These are phyloP conservation scores for Thaleichthys pacificus DNA, from an alignment of 2,797 vertebrate species.

Conservation along the genomic window DNA sequence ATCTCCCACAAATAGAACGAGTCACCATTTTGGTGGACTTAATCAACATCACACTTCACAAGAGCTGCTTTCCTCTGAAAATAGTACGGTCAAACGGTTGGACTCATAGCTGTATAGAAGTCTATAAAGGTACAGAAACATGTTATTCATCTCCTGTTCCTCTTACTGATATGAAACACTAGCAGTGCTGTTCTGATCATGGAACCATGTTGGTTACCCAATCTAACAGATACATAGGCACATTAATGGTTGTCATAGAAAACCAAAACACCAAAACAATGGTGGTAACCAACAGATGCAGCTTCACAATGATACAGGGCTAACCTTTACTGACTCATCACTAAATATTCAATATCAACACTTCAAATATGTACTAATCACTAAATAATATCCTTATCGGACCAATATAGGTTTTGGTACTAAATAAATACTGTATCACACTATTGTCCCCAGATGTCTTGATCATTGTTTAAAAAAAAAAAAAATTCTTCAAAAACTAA, in stretches of 20 bases:
- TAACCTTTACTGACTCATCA: conserved; percentile 21
- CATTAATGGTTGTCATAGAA: background rate
- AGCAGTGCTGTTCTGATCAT: background rate
- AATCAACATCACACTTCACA: too few relatives aligned
- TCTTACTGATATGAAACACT: too few relatives aligned
- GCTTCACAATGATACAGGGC: conserved; percentile 8
- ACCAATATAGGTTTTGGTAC: conserved; percentile 33
- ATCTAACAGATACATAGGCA: background rate
- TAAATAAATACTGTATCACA: conserved; percentile 53
- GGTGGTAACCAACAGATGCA: conserved; percentile 44
- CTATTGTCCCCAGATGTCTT: conserved; percentile 71
- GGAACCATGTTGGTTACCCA: background rate
- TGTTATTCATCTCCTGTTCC: too few relatives aligned
- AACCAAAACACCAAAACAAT: conserved; percentile 1
- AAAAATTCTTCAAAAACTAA: conserved; percentile 49
- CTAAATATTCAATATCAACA: conserved; percentile 14
- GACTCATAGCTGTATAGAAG: too few relatives aligned
- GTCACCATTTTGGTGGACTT: too few relatives aligned
- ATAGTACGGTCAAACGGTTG: too few relatives aligned
- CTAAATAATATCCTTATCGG: background rate
- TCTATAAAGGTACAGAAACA: too few relatives aligned
- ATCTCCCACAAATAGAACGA: too few relatives aligned
- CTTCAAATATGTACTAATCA: conserved; percentile 16
- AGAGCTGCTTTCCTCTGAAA: too few relatives aligned
- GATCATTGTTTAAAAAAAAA: conserved; percentile 32